Base-by-base conservation (phyloP, 2,797 vertebrate genomes). In the Notoglanidium macrostoma region DNA sequence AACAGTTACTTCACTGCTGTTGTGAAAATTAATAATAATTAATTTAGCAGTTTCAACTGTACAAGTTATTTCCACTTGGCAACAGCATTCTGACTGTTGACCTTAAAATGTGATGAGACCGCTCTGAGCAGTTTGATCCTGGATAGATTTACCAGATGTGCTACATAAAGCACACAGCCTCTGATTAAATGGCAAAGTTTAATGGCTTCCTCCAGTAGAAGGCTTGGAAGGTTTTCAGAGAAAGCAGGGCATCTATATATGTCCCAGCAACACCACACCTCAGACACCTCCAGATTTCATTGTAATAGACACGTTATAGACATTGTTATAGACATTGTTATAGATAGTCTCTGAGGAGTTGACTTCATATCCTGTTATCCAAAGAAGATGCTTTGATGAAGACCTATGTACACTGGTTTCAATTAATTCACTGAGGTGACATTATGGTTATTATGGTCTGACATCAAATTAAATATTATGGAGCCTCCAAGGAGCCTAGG, bases 81-180 rank as follows among this genome's bases (percentile, higher is more conserved):
- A 1, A 2, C 6, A 6, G 44, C 29, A 1, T 63, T 65, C 23
- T 83, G 40, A 65, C 9, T 63, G 67, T 55, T 83, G 86, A 15
- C 44, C 55, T n/a, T 72, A 4, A 29, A 70, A 57, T n/a, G 67
- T 29, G 65, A 59, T 3, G 3, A 44, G 21, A 51, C 61, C n/a
- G n/a, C 19, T 46, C 14, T 51, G 61, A 67, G 49, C 40, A 5
- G 15, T 11, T 26, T 61, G 21, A 72, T 21, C 54, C 35, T 63
- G 87, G 76, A 95, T 89, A 57, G 12, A 11, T 90, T 94, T 93
- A 88, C 91, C 93, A 94, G 85, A 93, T 92, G 85, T 83, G 51
- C 85, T 19, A 46, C 61, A 89, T 88, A 91, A 91, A 90, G 86
- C 81, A 35, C 81, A 35, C 87, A 3, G 15, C 88, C 81, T 72